phyloP scores from a whole-genome alignment of 2,113 vertebrate species.

The Pan troglodytes region DNA sequence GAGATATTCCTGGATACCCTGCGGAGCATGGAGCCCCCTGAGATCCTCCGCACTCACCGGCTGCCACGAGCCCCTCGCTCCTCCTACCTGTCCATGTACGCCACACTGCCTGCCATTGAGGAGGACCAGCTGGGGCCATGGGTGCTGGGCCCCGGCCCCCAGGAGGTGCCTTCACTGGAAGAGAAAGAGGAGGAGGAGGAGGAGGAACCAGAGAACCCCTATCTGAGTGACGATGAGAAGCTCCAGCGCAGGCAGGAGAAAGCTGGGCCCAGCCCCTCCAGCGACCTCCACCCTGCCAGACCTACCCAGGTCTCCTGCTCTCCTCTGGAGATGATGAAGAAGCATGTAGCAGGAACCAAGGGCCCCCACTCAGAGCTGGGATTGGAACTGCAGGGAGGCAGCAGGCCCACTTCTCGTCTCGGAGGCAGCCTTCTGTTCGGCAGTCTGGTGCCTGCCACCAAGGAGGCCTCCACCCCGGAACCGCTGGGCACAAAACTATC shows the following conservation, averaged over 20 bases:
- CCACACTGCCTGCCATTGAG: conserved; percentile 86
- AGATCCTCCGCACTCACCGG: conserved; percentile 81
- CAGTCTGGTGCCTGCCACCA: conserved; percentile 14
- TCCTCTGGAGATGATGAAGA: conserved; percentile 81
- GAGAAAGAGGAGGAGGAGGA: background rate
- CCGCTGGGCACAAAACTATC: conserved; percentile 55
- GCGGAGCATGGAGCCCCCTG: conserved; percentile 90
- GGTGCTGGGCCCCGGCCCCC: conserved; percentile 41
- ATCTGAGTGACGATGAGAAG: conserved; percentile 73
- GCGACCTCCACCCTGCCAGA: background rate
- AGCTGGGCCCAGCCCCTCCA: background rate
- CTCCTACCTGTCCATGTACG: conserved; percentile 67
- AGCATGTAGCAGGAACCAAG: conserved; percentile 11
- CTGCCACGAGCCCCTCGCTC: conserved; percentile 77
- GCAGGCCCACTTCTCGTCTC: conserved; percentile 87
- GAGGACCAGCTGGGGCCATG: conserved; percentile 84
- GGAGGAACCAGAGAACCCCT: conserved; percentile 79
- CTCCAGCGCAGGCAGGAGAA: background rate
- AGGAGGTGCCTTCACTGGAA: background rate
- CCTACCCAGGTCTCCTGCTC: conserved; percentile 11
- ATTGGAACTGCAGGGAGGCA: background rate
- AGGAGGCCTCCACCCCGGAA: background rate
- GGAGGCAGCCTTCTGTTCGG: conserved; percentile 91
- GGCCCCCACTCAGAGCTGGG: background rate
- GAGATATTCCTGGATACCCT: conserved; percentile 91